Evolutionary conservation across 2,888 invertebrate genomes (phyloP).

Genomic region (Drosophila demipolita): DNA sequence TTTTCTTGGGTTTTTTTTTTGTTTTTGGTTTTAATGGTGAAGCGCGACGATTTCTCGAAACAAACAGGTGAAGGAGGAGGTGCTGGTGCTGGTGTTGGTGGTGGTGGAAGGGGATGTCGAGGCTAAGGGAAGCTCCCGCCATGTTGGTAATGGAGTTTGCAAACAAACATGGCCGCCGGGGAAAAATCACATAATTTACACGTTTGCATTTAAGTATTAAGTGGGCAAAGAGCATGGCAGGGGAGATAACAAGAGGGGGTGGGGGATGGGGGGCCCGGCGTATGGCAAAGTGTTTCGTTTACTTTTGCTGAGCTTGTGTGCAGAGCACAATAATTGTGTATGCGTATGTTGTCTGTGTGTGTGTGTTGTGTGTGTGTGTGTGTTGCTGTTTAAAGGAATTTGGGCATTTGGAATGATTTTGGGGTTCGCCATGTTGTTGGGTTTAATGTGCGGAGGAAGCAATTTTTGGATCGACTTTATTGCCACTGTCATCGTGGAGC

Average conservation of each 20-base stretch:
- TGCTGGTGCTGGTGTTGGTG: not conserved
- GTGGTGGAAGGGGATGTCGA: not conserved
- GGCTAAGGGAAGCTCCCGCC: conserved; percentile 66
- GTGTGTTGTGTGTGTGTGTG: conserved; percentile 17
- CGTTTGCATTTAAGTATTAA: conserved; percentile 80
- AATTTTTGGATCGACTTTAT: conserved; percentile 79
- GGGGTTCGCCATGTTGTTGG: conserved; percentile 53
- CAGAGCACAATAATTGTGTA: conserved; percentile 66
- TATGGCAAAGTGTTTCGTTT: conserved; percentile 73
- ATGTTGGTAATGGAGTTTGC: conserved; percentile 79
- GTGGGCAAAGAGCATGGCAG: conserved; percentile 56
- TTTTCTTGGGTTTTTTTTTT: conserved; percentile 26
- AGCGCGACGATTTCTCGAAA: conserved; percentile 76
- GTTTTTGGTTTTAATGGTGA: conserved; percentile 64
- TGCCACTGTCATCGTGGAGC: conserved; percentile 66
- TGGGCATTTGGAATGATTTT: conserved; percentile 62
- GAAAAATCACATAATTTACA: conserved; percentile 81
- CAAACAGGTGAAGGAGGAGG: conserved; percentile 65
- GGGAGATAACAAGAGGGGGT: not conserved
- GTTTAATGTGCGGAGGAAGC: conserved; percentile 76
- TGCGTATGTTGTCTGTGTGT: conserved; percentile 17
- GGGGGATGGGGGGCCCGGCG: not conserved
- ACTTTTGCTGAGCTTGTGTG: conserved; percentile 70
- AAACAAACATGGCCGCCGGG: conserved; percentile 81
- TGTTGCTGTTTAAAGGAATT: conserved; percentile 51